These are phyloP conservation scores for Apodemia mormo DNA, from an alignment of 2,888 invertebrate genomes.

Conservation along the genomic window DNA sequence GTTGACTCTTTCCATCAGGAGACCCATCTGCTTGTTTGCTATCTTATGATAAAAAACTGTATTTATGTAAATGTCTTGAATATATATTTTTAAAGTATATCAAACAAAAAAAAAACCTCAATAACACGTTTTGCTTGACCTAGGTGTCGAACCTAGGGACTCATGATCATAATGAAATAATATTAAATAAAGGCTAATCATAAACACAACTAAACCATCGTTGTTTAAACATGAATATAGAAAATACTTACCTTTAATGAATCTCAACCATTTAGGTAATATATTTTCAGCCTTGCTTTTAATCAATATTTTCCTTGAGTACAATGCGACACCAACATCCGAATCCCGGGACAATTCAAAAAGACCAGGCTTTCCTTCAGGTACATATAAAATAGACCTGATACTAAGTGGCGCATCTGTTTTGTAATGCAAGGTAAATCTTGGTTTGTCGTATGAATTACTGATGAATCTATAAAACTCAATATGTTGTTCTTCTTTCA, in stretches of 20 bases:
- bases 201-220: no score
- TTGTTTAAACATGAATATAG: background rate
- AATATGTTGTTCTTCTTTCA: slow-evolving; percentile 91
- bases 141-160: no score
- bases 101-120: no score
- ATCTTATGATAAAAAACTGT: no score
- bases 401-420: slow-evolving; percentile 96
- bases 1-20: no score
- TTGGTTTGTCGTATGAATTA: slow-evolving; percentile 92
- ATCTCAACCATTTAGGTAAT: slow-evolving; percentile 96
- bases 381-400: slow-evolving; percentile 94
- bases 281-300: slow-evolving; percentile 95
- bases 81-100: no score
- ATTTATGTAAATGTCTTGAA: no score
- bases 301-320: slow-evolving; percentile 95
- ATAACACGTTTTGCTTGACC: no score
- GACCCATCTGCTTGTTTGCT: no score
- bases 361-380: slow-evolving; percentile 94
- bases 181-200: no score
- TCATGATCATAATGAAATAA: no score
- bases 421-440: slow-evolving; percentile 95
- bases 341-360: slow-evolving; percentile 95
- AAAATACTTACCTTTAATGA: slow-evolving; percentile 88
- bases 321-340: slow-evolving; percentile 92
- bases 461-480: slow-evolving; percentile 96